These are phyloP conservation scores for Homarus americanus DNA, from an alignment of 1,140 invertebrate species.

Conservation along the genomic window DNA sequence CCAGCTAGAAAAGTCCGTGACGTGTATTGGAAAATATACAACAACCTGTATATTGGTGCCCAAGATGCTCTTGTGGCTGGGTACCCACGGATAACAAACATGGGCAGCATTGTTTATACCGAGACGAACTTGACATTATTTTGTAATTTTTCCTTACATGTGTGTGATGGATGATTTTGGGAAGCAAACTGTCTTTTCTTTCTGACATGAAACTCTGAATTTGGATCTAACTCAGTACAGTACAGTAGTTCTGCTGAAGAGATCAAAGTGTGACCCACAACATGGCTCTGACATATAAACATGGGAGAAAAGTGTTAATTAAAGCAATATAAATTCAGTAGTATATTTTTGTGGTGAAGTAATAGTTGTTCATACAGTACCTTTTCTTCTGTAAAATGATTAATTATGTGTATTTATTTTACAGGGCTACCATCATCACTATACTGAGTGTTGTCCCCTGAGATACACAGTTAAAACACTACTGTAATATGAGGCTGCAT, in stretches of 20 bases:
- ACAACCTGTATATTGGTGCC: slow-evolving; percentile 98
- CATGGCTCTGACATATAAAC: neutral
- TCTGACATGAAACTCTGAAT: neutral
- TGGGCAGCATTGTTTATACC: slow-evolving; percentile 93
- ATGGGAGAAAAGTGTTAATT: no score
- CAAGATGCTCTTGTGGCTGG: slow-evolving; percentile 99
- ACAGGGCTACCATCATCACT: neutral
- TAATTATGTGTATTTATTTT: neutral
- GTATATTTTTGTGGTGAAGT: no score
- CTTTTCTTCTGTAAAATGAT: no score
- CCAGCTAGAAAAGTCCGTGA: slow-evolving; percentile 99
- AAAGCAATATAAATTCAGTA: no score
- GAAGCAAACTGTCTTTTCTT: neutral
- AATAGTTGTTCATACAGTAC: neutral
- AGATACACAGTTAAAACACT: neutral
- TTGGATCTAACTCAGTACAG: neutral
- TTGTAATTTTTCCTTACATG: slow-evolving; percentile 82
- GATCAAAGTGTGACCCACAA: no score
- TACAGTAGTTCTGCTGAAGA: neutral
- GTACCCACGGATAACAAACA: slow-evolving; percentile 96
- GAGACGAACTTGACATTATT: slow-evolving; percentile 98
- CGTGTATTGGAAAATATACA: slow-evolving; percentile 99
- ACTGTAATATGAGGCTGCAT: neutral
- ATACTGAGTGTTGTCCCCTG: neutral
- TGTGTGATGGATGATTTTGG: neutral